Evolutionary conservation across 2,797 vertebrate species (phyloP).

Genomic region (Chaenodraco wilsoni): DNA sequence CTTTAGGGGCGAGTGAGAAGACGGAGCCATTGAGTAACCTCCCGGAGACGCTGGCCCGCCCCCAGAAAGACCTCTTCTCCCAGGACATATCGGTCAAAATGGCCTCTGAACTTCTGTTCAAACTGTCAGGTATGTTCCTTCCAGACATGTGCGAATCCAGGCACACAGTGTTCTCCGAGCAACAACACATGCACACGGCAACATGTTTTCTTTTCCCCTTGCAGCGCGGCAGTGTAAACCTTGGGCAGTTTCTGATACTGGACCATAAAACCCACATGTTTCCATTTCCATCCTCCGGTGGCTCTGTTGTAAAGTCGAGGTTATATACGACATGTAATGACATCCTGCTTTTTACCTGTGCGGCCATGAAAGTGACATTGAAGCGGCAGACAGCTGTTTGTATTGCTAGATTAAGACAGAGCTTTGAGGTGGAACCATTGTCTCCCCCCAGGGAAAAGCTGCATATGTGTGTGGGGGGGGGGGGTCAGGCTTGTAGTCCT

Average conservation of each 20-base stretch:
- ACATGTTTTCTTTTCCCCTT: conserved; percentile 8
- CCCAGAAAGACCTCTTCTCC: conserved; percentile 96
- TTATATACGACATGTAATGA: conserved; percentile 57
- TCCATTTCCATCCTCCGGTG: conserved; percentile 60
- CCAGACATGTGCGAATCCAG: conserved; percentile 2
- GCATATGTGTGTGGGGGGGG: conserved; percentile 9
- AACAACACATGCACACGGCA: neutral
- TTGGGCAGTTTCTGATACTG: conserved; percentile 55
- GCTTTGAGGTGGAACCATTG: conserved; percentile 55
- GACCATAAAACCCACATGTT: conserved; percentile 69
- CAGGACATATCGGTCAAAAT: conserved; percentile 99
- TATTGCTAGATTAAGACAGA: conserved; percentile 72
- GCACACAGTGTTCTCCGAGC: conserved; percentile 16
- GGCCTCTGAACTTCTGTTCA: conserved; percentile 98
- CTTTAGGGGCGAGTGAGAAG: conserved; percentile 92
- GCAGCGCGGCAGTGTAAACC: conserved; percentile 41
- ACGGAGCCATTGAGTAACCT: conserved; percentile 89
- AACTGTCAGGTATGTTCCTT: conserved; percentile 90
- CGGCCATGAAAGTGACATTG: conserved; percentile 71
- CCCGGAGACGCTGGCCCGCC: conserved; percentile 88
- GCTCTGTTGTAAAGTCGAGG: conserved; percentile 61
- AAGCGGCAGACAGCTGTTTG: conserved; percentile 72
- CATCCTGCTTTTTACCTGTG: conserved; percentile 59
- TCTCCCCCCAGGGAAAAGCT: conserved; percentile 38
- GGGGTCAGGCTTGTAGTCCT: conserved; percentile 22